These are phyloP conservation scores for Elachura formosa DNA, from an alignment of 2,113 vertebrate species.

Conservation along the genomic window DNA sequence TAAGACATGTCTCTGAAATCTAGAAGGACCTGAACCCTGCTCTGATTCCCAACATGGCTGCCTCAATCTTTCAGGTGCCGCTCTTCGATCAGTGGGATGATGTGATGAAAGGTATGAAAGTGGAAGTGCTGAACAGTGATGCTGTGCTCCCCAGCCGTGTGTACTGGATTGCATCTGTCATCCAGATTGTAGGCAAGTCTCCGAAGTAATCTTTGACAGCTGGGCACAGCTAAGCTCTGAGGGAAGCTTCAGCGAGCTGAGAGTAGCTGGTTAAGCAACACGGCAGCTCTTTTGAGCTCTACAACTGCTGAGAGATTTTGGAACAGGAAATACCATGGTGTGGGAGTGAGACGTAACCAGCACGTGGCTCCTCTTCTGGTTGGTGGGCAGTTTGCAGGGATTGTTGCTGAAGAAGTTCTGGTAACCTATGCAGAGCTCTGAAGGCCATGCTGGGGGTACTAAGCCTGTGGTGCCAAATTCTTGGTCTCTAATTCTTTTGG, in stretches of 20 bases:
- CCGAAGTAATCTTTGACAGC: not conserved
- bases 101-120: constrained; percentile 85
- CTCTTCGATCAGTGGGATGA: constrained; percentile 92
- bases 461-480: not conserved
- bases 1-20: not conserved
- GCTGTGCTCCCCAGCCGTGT: constrained; percentile 89
- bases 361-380: not conserved
- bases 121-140: constrained; percentile 90
- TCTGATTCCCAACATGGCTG: not conserved
- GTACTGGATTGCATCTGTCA: constrained; percentile 92
- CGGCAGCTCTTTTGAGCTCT: not conserved
- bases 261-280: not conserved
- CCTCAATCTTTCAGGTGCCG: constrained; percentile 75
- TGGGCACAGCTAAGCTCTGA: not conserved
- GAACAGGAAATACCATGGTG: not conserved
- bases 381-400: not conserved
- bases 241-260: not conserved
- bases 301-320: not conserved
- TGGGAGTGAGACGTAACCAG: not conserved
- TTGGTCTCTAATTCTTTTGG: not conserved
- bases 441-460: not conserved
- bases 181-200: constrained; percentile 83
- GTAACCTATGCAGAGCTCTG: not conserved
- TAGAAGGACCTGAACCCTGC: not conserved
- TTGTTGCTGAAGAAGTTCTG: not conserved